Evolutionary conservation across 1,140 invertebrate species (phyloP).

Genomic region (Bicyclus anynana): DNA sequence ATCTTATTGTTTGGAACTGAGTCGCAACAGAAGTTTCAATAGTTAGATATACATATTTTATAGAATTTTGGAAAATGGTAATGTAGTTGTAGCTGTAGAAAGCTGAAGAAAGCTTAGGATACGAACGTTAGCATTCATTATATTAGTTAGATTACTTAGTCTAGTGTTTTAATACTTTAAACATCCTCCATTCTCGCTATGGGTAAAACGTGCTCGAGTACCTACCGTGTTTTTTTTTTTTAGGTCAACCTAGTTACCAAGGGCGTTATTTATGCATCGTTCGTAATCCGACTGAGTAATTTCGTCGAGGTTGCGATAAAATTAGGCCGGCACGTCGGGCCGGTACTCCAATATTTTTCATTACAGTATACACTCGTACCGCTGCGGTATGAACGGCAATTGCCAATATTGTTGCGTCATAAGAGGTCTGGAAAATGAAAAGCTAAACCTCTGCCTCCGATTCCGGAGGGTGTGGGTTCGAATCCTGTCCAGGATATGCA

Average conservation of each 20-base stretch:
- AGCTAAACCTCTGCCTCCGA: too few species aligned
- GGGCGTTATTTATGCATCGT: constrained; percentile 3
- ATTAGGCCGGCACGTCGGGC: not conserved
- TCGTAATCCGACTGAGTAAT: not conserved
- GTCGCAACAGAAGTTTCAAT: too few species aligned
- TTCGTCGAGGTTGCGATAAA: constrained; percentile 2
- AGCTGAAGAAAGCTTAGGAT: too few species aligned
- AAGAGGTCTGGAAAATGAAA: not conserved
- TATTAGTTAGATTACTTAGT: not conserved
- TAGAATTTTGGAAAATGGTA: too few species aligned
- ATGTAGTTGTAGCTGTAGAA: too few species aligned
- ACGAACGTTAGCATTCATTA: too few species aligned
- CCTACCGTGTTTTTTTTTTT: constrained; percentile 36
- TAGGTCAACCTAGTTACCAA: constrained; percentile 30
- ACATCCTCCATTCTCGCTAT: constrained; percentile 31
- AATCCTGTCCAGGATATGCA: too few species aligned
- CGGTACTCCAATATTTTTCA: not conserved
- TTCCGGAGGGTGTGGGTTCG: too few species aligned
- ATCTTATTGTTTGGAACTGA: too few species aligned
- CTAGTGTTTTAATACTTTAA: constrained; percentile 7
- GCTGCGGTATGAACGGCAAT: not conserved
- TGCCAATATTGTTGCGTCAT: constrained; percentile 1
- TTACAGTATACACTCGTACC: not conserved
- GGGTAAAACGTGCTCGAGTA: constrained; percentile 36
- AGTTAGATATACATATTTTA: too few species aligned